Conservation (phyloP, 2,113 vertebrate species). For the Zosterops hypoxanthus region DNA sequence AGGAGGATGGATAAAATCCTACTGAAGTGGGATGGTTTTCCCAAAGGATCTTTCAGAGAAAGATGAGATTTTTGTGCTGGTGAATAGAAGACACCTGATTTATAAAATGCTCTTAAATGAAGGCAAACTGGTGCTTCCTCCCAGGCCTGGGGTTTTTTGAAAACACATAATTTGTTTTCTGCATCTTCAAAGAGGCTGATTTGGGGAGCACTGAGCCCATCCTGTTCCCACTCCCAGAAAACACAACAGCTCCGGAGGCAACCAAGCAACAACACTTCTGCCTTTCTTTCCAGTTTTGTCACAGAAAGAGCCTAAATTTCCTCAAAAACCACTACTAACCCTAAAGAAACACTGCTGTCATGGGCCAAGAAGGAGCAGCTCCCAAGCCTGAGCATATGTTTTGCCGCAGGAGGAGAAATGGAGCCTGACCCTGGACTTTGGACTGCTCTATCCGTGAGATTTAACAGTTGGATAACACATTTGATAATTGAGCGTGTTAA, state of each 20-base stretch:
- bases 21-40: not conserved
- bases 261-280: rapidly evolving
- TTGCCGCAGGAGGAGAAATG: not conserved
- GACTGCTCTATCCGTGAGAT: not conserved
- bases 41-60: not conserved
- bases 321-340: not conserved
- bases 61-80: not conserved
- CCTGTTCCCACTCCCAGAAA: not conserved
- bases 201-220: not conserved
- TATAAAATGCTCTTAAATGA: not conserved
- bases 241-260: rapidly evolving
- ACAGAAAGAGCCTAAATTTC: not conserved
- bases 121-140: not conserved
- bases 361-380: not conserved
- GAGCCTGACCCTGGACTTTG: not conserved
- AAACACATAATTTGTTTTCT: not conserved
- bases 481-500: conserved; percentile 45
- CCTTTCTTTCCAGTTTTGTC: not conserved
- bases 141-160: not conserved
- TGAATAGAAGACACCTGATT: not conserved
- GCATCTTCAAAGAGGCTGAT: not conserved
- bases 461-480: conserved; percentile 37
- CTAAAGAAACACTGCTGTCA: not conserved
- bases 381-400: conserved; percentile 5
- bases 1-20: not conserved